phyloP scores from a whole-genome alignment of 2,113 vertebrate genomes.

The Myanophis thanlyinensis region DNA sequence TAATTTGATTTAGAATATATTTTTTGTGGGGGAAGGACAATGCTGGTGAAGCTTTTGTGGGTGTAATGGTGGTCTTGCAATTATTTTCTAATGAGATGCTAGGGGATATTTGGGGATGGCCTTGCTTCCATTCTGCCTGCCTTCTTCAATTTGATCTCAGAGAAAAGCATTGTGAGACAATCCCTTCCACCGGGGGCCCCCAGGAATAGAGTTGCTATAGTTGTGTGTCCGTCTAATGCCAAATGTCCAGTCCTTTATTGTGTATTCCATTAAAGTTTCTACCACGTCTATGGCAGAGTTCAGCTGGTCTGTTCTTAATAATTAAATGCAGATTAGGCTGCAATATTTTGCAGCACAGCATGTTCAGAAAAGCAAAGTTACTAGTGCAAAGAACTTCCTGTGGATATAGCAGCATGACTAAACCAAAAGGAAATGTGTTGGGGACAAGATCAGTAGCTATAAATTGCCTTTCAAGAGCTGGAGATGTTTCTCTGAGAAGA shows the following conservation, averaged over 20 bases:
- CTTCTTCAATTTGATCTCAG: neutral
- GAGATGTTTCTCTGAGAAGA: conserved; percentile 25
- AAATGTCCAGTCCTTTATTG: neutral
- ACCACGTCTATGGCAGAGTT: neutral
- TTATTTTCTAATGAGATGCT: neutral
- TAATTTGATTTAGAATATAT: neutral
- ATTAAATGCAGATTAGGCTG: neutral
- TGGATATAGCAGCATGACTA: conserved; percentile 13
- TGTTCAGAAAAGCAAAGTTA: neutral
- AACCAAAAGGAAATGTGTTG: conserved; percentile 20
- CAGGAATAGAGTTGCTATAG: neutral
- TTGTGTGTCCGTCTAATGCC: neutral
- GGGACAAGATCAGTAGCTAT: conserved; percentile 25
- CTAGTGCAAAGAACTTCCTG: neutral
- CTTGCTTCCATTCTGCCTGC: neutral
- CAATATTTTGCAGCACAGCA: neutral
- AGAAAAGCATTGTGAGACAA: neutral
- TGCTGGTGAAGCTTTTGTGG: neutral
- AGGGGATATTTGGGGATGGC: neutral
- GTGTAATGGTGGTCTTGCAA: neutral
- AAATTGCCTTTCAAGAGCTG: conserved; percentile 18
- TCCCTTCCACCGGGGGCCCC: neutral
- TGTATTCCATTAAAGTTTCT: neutral
- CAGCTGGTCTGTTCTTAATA: neutral
- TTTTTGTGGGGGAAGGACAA: neutral